Evolutionary conservation across 1,140 invertebrate species (phyloP), one percentile per base, ranked within the genome.

Genomic region (Rhizoglyphus robini): DNA sequence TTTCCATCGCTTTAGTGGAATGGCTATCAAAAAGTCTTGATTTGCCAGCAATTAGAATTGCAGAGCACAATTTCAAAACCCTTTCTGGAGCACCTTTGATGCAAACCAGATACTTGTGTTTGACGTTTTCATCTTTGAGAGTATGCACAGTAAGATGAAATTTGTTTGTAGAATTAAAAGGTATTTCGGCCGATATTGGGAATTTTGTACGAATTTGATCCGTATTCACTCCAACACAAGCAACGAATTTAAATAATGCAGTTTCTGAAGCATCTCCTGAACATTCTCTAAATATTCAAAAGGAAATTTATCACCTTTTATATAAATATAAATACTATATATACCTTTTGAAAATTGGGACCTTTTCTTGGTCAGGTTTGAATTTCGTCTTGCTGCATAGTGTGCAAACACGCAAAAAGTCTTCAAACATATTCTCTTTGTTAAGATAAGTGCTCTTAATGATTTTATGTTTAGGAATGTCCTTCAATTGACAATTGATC

Each of bases 71-170:
- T 75, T 99, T 95, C 65, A 99, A 80, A 72, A 99, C 96, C 71
- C 94, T 83, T 78, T 99, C 96, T 3, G 96, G 96, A 3, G 96
- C 96, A 54, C 96, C 96, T 82, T 99, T 99, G 94, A 99, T 98
- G 18, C 97, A 94, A 69, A 98, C 79, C 71, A 96, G 77, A 75
- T 94, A 88, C 51, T 90, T 82, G 86, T 77, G 74, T 95, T 90
- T 30, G 5, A 41, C 25, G 25, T 60, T 11, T 31, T 32, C 30
- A 2, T 31, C 49, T 25, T 3, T 5, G 11, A 29, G 25, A 88
- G 75, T 96, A 82, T 75, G 99, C 95, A 65, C 99, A 0, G 72
- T 70, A 13, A 73, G 51, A 67, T 82, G 79, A 69, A 79, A 82
- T 73, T 82, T 82, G 72, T 80, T 80, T 58, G 76, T 76, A 0